Evolutionary conservation across 2,888 invertebrate genomes (phyloP).

Genomic region (Calephelis perditalis): DNA sequence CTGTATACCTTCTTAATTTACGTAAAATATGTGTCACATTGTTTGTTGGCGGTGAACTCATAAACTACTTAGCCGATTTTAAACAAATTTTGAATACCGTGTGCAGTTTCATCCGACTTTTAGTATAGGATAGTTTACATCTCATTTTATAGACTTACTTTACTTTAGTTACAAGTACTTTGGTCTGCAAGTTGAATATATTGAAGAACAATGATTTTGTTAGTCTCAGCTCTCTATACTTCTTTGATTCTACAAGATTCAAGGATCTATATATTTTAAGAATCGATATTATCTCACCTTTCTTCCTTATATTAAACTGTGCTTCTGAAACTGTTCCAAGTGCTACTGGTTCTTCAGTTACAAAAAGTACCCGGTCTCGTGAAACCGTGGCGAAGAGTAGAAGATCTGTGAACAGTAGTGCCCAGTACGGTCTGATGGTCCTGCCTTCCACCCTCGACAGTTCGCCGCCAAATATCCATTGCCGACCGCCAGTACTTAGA

Average conservation of each 20-base stretch:
- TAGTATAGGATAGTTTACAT: too few species aligned
- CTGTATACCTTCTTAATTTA: too few species aligned
- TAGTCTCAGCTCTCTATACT: too few species aligned
- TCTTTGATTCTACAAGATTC: too few species aligned
- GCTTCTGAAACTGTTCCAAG: conserved; percentile 88
- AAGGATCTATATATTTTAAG: neutral
- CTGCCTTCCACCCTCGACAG: conserved; percentile 90
- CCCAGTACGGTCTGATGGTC: conserved; percentile 90
- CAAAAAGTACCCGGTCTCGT: conserved; percentile 90
- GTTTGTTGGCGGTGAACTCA: too few species aligned
- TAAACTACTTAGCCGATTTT: too few species aligned
- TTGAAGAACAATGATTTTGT: neutral
- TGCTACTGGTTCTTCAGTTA: conserved; percentile 91
- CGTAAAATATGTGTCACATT: too few species aligned
- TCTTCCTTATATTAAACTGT: conserved; percentile 91
- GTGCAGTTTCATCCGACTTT: too few species aligned
- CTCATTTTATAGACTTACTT: too few species aligned
- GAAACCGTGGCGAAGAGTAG: conserved; percentile 92
- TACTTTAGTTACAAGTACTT: too few species aligned
- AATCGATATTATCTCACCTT: conserved; percentile 69
- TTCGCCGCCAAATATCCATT: conserved; percentile 94
- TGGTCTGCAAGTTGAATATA: too few species aligned
- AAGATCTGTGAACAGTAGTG: conserved; percentile 89
- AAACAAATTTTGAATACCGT: too few species aligned
- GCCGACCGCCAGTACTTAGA: conserved; percentile 88